Conservation (phyloP, 2,113 vertebrate species). For the Chaetodon auriga region DNA sequence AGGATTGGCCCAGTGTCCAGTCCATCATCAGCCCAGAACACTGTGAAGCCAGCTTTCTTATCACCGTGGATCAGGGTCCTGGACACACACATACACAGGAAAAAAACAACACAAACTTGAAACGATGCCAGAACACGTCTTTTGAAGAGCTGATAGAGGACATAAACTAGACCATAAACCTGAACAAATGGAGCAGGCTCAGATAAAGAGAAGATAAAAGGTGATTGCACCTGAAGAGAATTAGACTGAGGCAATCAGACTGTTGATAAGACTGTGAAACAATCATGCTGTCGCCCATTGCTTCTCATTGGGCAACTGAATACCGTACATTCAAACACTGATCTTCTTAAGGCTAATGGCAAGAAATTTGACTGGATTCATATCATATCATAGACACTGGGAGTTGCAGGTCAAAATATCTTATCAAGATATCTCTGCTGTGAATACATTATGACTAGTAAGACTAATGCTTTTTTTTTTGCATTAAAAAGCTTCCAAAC, state of each 20-base stretch:
- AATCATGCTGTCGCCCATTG: neutral
- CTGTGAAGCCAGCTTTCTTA: conserved; percentile 92
- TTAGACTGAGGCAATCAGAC: neutral
- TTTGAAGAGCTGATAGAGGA: neutral
- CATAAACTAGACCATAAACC: conserved; percentile 20
- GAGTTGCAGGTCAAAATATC: neutral
- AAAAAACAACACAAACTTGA: neutral
- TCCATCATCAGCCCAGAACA: conserved; percentile 98
- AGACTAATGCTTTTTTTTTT: neutral
- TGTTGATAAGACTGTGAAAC: neutral
- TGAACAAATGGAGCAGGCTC: neutral
- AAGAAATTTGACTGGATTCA: neutral
- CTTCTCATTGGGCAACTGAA: neutral
- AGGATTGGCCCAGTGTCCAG: conserved; percentile 97
- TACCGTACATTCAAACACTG: no score
- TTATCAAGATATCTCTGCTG: neutral
- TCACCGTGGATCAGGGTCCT: conserved; percentile 98
- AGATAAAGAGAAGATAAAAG: conserved; percentile 26
- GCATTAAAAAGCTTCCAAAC: neutral
- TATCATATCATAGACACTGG: neutral
- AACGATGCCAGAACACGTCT: neutral
- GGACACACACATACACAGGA: conserved; percentile 10
- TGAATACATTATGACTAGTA: neutral
- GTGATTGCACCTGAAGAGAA: neutral
- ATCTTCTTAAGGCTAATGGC: neutral